These are phyloP conservation scores for Sinella curviseta DNA, from an alignment of 1,140 invertebrate genomes.

Conservation along the genomic window DNA sequence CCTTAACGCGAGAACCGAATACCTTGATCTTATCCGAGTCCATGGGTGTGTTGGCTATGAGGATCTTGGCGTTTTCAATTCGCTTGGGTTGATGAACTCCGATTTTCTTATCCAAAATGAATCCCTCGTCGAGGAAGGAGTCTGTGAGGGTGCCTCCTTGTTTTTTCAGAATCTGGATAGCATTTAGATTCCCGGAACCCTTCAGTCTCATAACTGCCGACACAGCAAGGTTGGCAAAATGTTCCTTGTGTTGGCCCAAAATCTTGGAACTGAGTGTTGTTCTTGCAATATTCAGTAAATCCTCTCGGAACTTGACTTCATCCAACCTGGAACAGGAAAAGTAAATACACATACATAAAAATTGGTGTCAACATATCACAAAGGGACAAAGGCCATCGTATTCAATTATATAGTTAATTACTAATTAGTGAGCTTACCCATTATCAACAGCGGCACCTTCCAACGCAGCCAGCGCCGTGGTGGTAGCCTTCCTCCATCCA, in stretches of 20 bases:
- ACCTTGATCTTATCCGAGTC: conserved; percentile 99
- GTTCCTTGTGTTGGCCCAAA: conserved; percentile 94
- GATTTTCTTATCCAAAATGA: conserved; percentile 94
- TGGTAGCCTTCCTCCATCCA: conserved; percentile 87
- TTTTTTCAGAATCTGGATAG: conserved; percentile 98
- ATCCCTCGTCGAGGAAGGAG: conserved; percentile 97
- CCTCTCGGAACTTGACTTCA: conserved; percentile 75
- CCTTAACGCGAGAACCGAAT: conserved; percentile 96
- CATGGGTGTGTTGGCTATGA: conserved; percentile 99
- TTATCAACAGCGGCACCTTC: conserved; percentile 76
- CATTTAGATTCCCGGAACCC: conserved; percentile 89
- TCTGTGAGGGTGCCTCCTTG: conserved; percentile 87
- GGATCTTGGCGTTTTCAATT: conserved; percentile 90
- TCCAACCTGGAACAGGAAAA: conserved; percentile 64
- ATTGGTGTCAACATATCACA: background rate
- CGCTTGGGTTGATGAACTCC: conserved; percentile 74
- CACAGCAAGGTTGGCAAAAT: conserved; percentile 92
- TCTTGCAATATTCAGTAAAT: conserved; percentile 94
- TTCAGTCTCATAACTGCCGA: conserved; percentile 93
- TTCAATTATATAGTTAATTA: background rate
- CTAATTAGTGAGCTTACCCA: conserved; percentile 57
- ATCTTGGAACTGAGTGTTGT: conserved; percentile 99
- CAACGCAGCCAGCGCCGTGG: conserved; percentile 80
- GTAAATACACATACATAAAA: conserved; percentile 2
- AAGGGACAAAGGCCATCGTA: no score